Evolutionary conservation across 2,797 vertebrate genomes (phyloP).

Genomic region (Sebastes baramenuke): DNA sequence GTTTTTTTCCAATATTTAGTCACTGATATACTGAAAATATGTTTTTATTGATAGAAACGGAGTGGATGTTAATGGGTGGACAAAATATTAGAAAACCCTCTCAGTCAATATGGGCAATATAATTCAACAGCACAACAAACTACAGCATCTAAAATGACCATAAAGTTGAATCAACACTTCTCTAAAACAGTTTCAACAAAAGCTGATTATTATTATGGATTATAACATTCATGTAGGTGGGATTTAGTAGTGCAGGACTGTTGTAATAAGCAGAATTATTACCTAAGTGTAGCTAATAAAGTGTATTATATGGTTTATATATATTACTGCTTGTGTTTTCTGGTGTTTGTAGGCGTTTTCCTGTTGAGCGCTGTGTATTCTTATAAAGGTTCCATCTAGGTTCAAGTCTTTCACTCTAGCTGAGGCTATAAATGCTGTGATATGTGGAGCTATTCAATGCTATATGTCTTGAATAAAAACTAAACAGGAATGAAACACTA

Average conservation of each 20-base stretch:
- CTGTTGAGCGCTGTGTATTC: neutral
- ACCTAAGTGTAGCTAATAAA: neutral
- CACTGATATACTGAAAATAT: neutral
- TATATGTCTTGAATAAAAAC: neutral
- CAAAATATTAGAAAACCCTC: neutral
- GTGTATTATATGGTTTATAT: neutral
- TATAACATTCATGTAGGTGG: neutral
- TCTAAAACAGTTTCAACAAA: neutral
- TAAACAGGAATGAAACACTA: neutral
- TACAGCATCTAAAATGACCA: neutral
- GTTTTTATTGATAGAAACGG: neutral
- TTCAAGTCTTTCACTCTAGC: neutral
- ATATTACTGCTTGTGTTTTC: neutral
- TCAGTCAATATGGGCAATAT: neutral
- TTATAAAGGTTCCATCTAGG: neutral
- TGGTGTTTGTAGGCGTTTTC: neutral
- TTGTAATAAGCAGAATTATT: neutral
- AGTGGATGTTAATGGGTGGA: neutral
- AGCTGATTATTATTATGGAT: neutral
- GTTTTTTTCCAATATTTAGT: neutral
- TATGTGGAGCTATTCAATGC: neutral
- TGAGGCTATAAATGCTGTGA: neutral
- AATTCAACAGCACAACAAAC: neutral
- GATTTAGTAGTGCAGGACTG: neutral
- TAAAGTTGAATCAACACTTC: no score